Percentiles rank a stretch among this genome's conserved stretches.
Conservation (phyloP, 2,888 invertebrate genomes). For the Ophraella communa region DNA sequence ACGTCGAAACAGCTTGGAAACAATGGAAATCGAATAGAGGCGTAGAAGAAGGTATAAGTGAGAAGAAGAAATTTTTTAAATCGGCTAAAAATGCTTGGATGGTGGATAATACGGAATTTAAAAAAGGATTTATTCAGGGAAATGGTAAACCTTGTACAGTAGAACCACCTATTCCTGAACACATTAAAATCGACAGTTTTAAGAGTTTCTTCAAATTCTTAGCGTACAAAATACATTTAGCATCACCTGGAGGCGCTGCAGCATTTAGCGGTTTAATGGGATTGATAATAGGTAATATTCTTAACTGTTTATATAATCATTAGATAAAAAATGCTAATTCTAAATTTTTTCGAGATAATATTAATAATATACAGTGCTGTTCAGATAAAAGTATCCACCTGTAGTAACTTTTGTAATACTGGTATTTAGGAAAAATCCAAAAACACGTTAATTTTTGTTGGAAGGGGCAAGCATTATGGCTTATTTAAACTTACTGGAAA, state of each 20-base stretch:
- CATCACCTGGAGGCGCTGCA: conserved; percentile 31
- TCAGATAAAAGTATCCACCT: no score
- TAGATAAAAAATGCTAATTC: no score
- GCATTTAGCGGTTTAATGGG: conserved; percentile 34
- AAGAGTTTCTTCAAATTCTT: not conserved
- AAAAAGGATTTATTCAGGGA: not conserved
- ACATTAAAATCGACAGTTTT: not conserved
- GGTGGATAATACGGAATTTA: conserved; percentile 49
- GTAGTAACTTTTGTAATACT: no score
- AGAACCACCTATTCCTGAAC: not conserved
- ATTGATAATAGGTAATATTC: conserved; percentile 36
- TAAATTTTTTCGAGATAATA: no score
- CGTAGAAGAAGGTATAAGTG: not conserved
- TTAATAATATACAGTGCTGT: no score
- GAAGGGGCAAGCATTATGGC: no score
- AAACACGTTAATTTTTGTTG: no score
- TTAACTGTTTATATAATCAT: not conserved
- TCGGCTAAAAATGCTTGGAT: conserved; percentile 51
- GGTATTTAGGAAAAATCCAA: no score
- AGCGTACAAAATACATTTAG: not conserved
- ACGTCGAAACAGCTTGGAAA: not conserved
- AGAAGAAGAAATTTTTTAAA: not conserved
- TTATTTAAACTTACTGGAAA: no score
- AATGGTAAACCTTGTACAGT: not conserved
- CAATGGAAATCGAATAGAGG: not conserved